These are phyloP conservation scores for Melanophora roralis DNA, from an alignment of 2,888 invertebrate species.

Conservation along the genomic window DNA sequence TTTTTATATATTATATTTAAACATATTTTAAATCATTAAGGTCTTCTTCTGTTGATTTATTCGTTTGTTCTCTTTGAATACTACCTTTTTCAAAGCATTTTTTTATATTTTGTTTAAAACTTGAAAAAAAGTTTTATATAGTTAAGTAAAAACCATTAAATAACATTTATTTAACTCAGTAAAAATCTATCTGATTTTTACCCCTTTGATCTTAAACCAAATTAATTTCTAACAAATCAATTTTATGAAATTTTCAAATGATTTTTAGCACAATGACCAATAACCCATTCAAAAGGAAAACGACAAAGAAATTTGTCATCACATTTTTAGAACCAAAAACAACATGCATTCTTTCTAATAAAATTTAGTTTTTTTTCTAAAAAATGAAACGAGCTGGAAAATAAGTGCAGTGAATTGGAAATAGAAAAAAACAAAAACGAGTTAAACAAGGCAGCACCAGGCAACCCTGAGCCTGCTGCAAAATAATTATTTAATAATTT, in stretches of 20 bases:
- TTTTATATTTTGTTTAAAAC: no score
- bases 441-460: not conserved
- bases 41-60: no score
- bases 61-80: no score
- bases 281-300: constrained; percentile 6
- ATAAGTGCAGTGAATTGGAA: constrained; percentile 31
- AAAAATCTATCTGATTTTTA: no score
- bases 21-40: no score
- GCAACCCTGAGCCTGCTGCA: constrained; percentile 23
- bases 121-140: no score
- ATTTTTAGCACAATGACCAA: constrained; percentile 11
- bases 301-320: constrained; percentile 31
- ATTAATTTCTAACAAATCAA: not conserved
- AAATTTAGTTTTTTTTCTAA: not conserved
- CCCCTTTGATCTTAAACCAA: not conserved
- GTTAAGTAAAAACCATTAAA: no score
- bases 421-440: constrained; percentile 20
- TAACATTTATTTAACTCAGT: no score
- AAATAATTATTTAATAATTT: not conserved
- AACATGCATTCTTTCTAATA: not conserved
- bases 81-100: no score
- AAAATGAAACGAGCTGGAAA: constrained; percentile 52
- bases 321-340: constrained; percentile 2
- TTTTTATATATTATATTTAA: no score
- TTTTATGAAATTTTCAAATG: constrained; percentile 8